Percentiles rank a stretch among this genome's conserved stretches.
Evolutionary conservation across 2,797 vertebrate genomes (phyloP).

Genomic region (Neopelma chrysocephalum): DNA sequence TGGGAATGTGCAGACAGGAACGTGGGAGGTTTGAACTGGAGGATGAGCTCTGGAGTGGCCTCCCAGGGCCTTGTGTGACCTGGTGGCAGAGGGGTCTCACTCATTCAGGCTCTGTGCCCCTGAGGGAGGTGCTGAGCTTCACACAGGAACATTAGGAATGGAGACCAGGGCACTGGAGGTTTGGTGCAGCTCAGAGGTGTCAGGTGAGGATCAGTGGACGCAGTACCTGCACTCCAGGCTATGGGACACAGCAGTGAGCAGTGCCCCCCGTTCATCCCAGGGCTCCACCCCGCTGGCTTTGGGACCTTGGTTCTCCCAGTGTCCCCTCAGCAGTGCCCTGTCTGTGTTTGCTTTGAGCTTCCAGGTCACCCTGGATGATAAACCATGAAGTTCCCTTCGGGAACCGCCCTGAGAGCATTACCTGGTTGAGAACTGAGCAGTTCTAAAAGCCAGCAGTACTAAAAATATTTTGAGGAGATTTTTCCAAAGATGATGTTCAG

Average conservation of each 20-base stretch:
- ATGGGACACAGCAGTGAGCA: accelerated
- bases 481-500: not conserved
- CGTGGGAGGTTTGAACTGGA: not conserved
- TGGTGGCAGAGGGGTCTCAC: accelerated
- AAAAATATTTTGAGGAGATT: not conserved
- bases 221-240: not conserved
- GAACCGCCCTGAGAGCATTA: not conserved
- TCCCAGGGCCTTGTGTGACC: not conserved
- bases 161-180: accelerated
- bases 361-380: not conserved
- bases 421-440: not conserved
- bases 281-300: not conserved
- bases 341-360: not conserved
- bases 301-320: not conserved
- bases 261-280: not conserved
- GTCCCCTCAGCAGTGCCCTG: not conserved
- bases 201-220: not conserved
- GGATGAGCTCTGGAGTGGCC: not conserved
- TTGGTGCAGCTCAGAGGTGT: not conserved
- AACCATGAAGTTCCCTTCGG: not conserved
- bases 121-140: not conserved
- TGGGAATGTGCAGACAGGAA: not conserved
- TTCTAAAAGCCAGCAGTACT: not conserved
- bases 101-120: not conserved
- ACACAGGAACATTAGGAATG: not conserved